Percentiles rank a stretch among this genome's conserved stretches.
Conservation (phyloP, 2,797 vertebrate species). For the Anguilla megastoma region DNA sequence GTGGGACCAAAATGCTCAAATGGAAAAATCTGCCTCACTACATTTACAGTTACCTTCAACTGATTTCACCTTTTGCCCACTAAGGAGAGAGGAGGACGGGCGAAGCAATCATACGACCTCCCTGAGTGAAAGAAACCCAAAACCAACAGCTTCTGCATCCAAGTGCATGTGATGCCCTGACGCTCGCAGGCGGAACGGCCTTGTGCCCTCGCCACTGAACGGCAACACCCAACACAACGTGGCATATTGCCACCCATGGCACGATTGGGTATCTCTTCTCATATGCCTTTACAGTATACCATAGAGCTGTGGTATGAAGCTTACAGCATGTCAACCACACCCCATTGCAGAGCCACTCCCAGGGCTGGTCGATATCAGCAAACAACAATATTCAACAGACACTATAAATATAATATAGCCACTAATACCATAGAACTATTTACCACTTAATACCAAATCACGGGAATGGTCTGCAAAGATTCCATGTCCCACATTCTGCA, state of each 20-base stretch:
- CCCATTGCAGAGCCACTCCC: slow-evolving; percentile 7
- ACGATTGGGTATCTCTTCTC: slow-evolving; percentile 14
- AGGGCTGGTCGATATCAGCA: neutral
- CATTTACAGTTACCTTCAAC: slow-evolving; percentile 8
- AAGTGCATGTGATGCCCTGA: slow-evolving; percentile 70
- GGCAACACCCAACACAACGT: slow-evolving; percentile 28
- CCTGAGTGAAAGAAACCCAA: slow-evolving; percentile 76
- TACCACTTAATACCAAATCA: neutral
- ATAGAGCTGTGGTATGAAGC: neutral
- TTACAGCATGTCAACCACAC: slow-evolving; percentile 3
- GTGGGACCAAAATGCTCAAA: neutral
- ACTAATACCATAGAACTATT: neutral
- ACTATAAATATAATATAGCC: neutral
- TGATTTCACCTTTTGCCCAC: slow-evolving; percentile 32
- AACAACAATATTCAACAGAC: neutral
- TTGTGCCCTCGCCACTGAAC: slow-evolving; percentile 36
- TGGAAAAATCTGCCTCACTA: neutral
- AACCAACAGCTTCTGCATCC: slow-evolving; percentile 74
- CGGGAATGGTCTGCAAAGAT: neutral
- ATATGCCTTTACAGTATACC: slow-evolving; percentile 12
- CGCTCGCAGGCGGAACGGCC: slow-evolving; percentile 45
- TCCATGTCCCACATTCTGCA: neutral
- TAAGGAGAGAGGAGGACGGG: slow-evolving; percentile 26
- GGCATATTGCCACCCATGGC: neutral
- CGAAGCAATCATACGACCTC: slow-evolving; percentile 68